Conservation (phyloP, 2,797 vertebrate genomes). For the Phataginus tricuspis region DNA sequence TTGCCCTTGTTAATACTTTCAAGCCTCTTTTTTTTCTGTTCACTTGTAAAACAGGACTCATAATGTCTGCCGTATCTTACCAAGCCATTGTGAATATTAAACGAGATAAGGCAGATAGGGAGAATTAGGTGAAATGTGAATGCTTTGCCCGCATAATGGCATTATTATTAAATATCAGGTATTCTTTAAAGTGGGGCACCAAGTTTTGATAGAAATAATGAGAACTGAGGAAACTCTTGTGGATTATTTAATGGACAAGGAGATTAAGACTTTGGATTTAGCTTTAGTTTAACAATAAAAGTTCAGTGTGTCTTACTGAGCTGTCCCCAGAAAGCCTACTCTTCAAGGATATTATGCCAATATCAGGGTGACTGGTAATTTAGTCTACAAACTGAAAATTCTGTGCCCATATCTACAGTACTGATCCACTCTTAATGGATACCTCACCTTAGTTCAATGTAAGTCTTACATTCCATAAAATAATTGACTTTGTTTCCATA, state of each 20-base stretch:
- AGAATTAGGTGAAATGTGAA: background rate
- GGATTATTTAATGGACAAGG: background rate
- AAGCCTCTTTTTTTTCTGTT: background rate
- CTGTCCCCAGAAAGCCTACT: background rate
- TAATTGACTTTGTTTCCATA: constrained; percentile 52
- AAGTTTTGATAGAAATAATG: constrained; percentile 17
- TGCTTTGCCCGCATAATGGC: background rate
- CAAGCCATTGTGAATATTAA: background rate
- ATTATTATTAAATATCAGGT: background rate
- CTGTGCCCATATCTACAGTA: background rate
- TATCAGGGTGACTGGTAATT: background rate
- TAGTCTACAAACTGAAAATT: background rate
- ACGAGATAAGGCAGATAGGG: background rate
- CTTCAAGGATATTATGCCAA: background rate
- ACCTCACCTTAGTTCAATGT: constrained; percentile 31
- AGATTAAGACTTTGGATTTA: constrained; percentile 38
- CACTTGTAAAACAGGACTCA: background rate
- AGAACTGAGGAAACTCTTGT: background rate
- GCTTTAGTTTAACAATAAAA: constrained; percentile 28
- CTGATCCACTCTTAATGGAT: constrained; percentile 11
- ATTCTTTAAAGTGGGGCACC: background rate
- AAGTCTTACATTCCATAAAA: constrained; percentile 56
- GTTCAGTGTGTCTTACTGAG: background rate
- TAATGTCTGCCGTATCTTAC: background rate
- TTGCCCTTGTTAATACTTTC: background rate